These are phyloP conservation scores for Hybognathus amarus DNA, from an alignment of 2,797 vertebrate species.

Conservation along the genomic window DNA sequence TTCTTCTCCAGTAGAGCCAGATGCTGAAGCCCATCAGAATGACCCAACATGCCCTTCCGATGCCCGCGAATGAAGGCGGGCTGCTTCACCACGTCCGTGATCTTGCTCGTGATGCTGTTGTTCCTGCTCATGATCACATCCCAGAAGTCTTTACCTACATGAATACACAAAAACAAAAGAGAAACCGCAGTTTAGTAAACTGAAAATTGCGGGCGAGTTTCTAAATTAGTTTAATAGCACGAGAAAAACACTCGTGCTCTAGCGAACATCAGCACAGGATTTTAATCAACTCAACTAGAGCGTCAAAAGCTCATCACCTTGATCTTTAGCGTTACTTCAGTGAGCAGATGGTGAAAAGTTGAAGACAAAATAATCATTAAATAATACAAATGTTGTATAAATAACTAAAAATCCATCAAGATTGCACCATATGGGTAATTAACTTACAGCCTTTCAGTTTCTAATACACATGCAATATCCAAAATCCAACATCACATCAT, in stretches of 20 bases:
- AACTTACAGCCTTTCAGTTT: too few relatives aligned
- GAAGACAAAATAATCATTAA: not conserved
- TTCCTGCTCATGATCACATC: conserved; percentile 95
- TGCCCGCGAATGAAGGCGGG: conserved; percentile 98
- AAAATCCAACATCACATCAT: too few relatives aligned
- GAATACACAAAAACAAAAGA: conserved; percentile 49
- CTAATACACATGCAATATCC: too few relatives aligned
- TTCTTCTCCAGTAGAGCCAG: conserved; percentile 98
- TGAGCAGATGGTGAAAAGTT: conserved; percentile 26
- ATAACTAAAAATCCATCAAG: not conserved
- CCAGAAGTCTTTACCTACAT: conserved; percentile 87
- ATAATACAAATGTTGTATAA: not conserved
- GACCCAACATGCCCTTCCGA: conserved; percentile 98
- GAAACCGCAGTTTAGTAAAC: not conserved
- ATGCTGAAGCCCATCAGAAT: conserved; percentile 99
- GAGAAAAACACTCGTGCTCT: conserved; percentile 26
- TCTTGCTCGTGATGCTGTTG: conserved; percentile 99
- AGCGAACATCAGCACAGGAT: conserved; percentile 20
- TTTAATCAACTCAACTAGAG: conserved; percentile 45
- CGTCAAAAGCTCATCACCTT: conserved; percentile 41
- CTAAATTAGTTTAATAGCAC: conserved; percentile 21
- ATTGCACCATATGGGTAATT: too few relatives aligned
- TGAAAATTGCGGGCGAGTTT: not conserved
- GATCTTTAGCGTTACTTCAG: conserved; percentile 21
- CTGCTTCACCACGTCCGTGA: conserved; percentile 98